Evolutionary conservation across 2,888 invertebrate genomes (phyloP).

Genomic region (Parnassius apollo): DNA sequence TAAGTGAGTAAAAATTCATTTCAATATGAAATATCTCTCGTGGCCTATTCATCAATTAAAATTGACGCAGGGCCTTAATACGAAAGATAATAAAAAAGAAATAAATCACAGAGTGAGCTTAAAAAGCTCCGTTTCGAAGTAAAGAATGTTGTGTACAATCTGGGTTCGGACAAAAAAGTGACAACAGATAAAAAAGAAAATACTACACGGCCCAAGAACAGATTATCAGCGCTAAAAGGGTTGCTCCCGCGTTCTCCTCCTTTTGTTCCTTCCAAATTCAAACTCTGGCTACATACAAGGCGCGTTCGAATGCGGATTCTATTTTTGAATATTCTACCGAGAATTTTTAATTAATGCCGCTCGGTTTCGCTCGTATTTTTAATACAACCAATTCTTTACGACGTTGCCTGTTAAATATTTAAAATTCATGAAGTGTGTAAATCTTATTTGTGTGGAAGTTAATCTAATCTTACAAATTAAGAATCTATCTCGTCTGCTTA

Average conservation of each 20-base stretch:
- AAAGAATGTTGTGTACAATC: slow-evolving; percentile 82
- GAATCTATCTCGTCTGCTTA: too few species aligned
- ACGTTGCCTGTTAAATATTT: slow-evolving; percentile 7
- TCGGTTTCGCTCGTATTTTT: slow-evolving; percentile 77
- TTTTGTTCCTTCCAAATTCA: slow-evolving; percentile 80
- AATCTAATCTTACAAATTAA: too few species aligned
- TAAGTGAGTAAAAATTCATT: slow-evolving; percentile 43
- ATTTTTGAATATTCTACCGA: slow-evolving; percentile 82
- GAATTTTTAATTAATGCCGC: slow-evolving; percentile 81
- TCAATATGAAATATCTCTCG: slow-evolving; percentile 61
- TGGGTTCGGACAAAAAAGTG: slow-evolving; percentile 79
- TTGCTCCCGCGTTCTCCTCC: slow-evolving; percentile 79
- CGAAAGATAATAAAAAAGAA: slow-evolving; percentile 73
- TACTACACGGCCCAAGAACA: slow-evolving; percentile 77
- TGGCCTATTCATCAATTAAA: slow-evolving; percentile 78
- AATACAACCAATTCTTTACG: slow-evolving; percentile 67
- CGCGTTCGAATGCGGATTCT: slow-evolving; percentile 80
- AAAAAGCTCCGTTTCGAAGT: slow-evolving; percentile 80
- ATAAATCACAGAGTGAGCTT: slow-evolving; percentile 70
- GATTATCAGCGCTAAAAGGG: slow-evolving; percentile 82
- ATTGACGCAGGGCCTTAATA: slow-evolving; percentile 67
- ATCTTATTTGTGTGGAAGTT: too few species aligned
- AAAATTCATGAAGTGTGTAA: not conserved
- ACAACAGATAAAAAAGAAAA: slow-evolving; percentile 73
- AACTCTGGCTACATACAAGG: slow-evolving; percentile 78